A percentile compares a stretch with the other conserved stretches of the same genome.
phyloP scores from a whole-genome alignment of 2,113 vertebrate genomes.

The Actenoides lindsayi region DNA sequence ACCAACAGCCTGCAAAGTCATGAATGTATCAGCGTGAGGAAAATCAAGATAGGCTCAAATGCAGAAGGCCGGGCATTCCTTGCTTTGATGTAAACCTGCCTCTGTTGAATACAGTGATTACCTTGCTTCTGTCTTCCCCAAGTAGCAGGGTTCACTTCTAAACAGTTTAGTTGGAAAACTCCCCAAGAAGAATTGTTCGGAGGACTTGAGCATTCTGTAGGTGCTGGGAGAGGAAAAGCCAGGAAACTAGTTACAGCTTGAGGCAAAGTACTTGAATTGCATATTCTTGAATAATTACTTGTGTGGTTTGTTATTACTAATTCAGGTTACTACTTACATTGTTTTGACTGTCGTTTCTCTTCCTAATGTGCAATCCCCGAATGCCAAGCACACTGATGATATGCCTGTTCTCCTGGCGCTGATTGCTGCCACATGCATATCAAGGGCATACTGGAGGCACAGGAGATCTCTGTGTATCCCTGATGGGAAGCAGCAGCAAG shows the following conservation, averaged over 20 bases:
- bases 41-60: not conserved
- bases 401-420: not conserved
- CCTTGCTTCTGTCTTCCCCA: not conserved
- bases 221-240: not conserved
- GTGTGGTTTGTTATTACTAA: not conserved
- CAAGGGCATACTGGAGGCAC: not conserved
- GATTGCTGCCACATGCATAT: fast-evolving
- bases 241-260: not conserved
- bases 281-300: not conserved
- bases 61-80: not conserved
- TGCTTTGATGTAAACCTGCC: not conserved
- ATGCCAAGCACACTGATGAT: not conserved
- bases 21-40: not conserved
- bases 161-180: not conserved
- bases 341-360: not conserved
- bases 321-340: not conserved
- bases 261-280: not conserved
- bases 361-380: not conserved
- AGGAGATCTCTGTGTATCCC: not conserved
- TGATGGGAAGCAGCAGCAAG: not conserved
- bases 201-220: not conserved
- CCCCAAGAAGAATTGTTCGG: not conserved
- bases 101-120: not conserved
- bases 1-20: not conserved
- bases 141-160: not conserved